Evolutionary conservation across 1,140 invertebrate species (phyloP), one percentile per base, ranked within the genome.

Genomic region (Paraescarpia echinospica): DNA sequence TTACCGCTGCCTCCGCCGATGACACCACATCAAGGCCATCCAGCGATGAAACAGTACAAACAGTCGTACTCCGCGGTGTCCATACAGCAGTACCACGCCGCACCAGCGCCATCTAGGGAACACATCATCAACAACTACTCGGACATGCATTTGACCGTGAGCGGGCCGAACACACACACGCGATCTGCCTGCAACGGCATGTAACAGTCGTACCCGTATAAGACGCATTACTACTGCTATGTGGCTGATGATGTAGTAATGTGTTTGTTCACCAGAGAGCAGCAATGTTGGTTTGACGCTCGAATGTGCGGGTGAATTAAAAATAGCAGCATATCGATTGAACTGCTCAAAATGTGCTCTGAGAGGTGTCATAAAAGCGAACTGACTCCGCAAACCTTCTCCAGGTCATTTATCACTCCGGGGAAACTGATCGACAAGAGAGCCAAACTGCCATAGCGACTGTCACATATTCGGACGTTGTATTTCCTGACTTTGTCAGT

Each of bases 121-220:
- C 89, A 35, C 18, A 90, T 90, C 89, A 90, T 90, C 18, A 90
- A 90, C 33, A 90, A 34, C 89, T 90, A 90, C 35, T 90, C 89
- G 2, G 89, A 90, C 89, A 90, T 34, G n/a, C 89, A 90, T 22
- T 90, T 31, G 89, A 31, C 14, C n/a, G 59, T 77, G 59, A 77
- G 59, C 22, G 59, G 59, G 22, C 59, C 59, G 22, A 77, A 77
- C 59, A 77, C 59, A 27, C 59, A 77, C 27, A 77, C 59, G 22
- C 59, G 8, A 77, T 77, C 59, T 77, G 59, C 59, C 22, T 77
- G 59, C 59, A 77, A 77, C 27, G 59, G 59, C 59, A 77, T 77
- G 59, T 77, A 77, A 6, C 59, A 77, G 59, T 77, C 59, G 18
- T 77, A 77, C 59, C 59, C 59, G 59, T 77, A 77, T 77, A 77